Evolutionary conservation across 2,888 invertebrate genomes (phyloP), one percentile per base, ranked within the genome.

Genomic region (Idaea dimidiata): DNA sequence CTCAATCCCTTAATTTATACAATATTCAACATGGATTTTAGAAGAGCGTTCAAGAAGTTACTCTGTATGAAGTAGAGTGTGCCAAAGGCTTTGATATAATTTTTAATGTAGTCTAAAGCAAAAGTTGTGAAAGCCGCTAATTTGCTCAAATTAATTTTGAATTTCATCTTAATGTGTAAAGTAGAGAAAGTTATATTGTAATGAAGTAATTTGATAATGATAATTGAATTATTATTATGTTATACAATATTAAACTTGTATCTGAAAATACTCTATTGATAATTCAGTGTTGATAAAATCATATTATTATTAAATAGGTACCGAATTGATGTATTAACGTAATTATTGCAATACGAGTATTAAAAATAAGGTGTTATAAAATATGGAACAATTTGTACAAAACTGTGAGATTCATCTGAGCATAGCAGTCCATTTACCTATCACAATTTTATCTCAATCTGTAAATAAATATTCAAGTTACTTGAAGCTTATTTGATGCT

Each of bases 1-100:
- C 93, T 98, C 17, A 99, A 98, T 88, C 98, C 98, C 0, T 94
- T 98, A 72, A 98, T 98, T 76, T 99, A 98, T 85, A 98, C 98
- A 3, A 97, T 98, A 80, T 98, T 98, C 86, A 98, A 98, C 89
- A 94, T 97, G 88, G 98, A 99, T 84, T 98, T 98, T 85, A 94
- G 98, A 69, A 94, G 96, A 80, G 98, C 98, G 17, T 98, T 98
- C 85, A 96, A 97, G 82, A 96, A 96, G 87, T 90, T 97, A 68
- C 81, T 92, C 43, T 90, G 84, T 77, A 87, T 92, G 67, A 90
- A 89, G 72, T 82, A 62, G 64, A 59, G 63, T 72, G 83, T 88
- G 88, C 86, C 87, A 86, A 87, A 84, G 72, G 77, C 71, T 79
- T 73, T 75, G 69, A 67, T 54, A 73, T 71, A 69, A 66, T 56